Evolutionary conservation across 2,888 invertebrate species (phyloP).

Genomic region (Platycnemis pennipes): DNA sequence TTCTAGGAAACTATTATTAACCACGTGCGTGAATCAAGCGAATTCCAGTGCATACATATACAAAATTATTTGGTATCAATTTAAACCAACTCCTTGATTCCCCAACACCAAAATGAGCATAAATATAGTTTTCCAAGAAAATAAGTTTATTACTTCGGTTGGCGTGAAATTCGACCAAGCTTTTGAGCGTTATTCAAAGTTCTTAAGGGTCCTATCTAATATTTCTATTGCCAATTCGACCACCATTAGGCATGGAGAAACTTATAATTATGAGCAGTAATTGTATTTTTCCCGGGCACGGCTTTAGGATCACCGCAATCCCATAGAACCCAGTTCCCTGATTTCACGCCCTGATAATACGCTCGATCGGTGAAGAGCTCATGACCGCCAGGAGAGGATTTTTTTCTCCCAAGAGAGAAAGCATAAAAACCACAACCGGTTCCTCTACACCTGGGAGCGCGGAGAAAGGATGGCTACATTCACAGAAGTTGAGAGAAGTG

Average conservation of each 20-base stretch:
- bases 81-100: too few relatives aligned
- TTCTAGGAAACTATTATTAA: too few relatives aligned
- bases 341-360: neutral
- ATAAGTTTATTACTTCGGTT: too few relatives aligned
- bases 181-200: too few relatives aligned
- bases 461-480: neutral
- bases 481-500: neutral
- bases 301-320: neutral
- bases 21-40: too few relatives aligned
- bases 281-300: neutral
- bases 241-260: neutral
- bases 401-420: neutral
- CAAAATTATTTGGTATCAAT: too few relatives aligned
- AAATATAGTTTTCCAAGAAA: too few relatives aligned
- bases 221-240: too few relatives aligned
- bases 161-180: too few relatives aligned
- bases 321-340: neutral
- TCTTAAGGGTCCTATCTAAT: too few relatives aligned
- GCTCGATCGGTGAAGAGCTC: neutral
- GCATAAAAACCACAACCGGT: slow-evolving; percentile 9
- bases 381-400: neutral
- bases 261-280: neutral
- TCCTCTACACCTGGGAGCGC: neutral
- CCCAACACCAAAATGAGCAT: too few relatives aligned
- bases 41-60: too few relatives aligned